These are phyloP conservation scores for Ranitomeya variabilis DNA, from an alignment of 2,113 vertebrate genomes.

Conservation along the genomic window DNA sequence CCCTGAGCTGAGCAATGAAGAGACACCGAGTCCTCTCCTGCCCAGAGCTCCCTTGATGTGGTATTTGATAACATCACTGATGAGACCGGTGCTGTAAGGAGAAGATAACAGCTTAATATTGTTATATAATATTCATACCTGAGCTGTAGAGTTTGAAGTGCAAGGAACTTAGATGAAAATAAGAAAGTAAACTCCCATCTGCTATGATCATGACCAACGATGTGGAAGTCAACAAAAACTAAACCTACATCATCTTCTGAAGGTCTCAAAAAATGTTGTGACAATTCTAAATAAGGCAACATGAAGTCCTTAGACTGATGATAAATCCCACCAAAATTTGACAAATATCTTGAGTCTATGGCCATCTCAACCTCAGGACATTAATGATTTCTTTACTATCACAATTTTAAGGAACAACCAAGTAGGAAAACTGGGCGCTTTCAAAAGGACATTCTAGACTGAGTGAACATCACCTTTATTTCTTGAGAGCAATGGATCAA, in stretches of 20 bases:
- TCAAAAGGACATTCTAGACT: too few species aligned
- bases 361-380: neutral
- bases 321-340: neutral
- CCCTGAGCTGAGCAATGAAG: constrained; percentile 12
- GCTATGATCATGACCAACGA: neutral
- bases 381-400: neutral
- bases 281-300: neutral
- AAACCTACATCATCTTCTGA: neutral
- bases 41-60: neutral
- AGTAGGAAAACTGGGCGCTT: too few species aligned
- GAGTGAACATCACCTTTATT: too few species aligned
- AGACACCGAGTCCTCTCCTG: constrained; percentile 15
- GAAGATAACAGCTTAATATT: neutral
- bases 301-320: neutral
- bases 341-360: neutral
- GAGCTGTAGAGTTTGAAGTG: too few species aligned
- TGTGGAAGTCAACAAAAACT: neutral
- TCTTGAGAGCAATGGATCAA: too few species aligned
- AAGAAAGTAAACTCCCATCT: neutral
- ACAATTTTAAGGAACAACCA: too few species aligned
- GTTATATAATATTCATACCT: neutral
- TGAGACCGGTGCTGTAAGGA: constrained; percentile 1
- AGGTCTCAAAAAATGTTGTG: neutral
- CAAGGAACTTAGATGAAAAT: neutral
- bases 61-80: neutral